A percentile compares a stretch with the other conserved stretches of the same genome.
Evolutionary conservation across 2,113 vertebrate genomes (phyloP).

Genomic region (Papio anubis): DNA sequence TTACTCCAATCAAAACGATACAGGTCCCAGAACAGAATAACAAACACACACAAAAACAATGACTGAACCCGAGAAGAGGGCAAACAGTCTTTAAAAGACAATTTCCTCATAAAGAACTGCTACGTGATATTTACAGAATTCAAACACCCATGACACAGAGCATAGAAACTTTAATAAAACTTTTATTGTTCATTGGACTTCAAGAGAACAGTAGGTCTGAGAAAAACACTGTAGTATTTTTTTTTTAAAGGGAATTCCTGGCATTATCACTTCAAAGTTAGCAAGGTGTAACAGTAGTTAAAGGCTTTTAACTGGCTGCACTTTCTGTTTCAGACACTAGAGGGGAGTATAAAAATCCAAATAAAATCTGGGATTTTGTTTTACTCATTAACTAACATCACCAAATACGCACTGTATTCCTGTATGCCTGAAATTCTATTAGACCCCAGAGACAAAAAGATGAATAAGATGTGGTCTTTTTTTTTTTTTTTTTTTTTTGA

Average conservation of each 20-base stretch:
- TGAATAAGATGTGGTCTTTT: not conserved
- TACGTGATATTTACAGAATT: conserved; percentile 3
- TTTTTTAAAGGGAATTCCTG: not conserved
- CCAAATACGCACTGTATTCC: not conserved
- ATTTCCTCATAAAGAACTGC: conserved; percentile 52
- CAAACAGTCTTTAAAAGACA: conserved; percentile 32
- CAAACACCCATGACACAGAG: conserved; percentile 3
- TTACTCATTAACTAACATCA: conserved; percentile 16
- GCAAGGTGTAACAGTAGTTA: not conserved
- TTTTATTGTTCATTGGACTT: conserved; percentile 35
- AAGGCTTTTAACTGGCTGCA: conserved; percentile 27
- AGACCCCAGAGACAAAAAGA: not conserved
- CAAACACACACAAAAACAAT: conserved; percentile 74
- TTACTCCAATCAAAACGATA: not conserved
- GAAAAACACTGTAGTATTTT: not conserved
- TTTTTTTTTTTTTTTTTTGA: no score
- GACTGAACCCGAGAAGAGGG: not conserved
- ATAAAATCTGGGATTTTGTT: not conserved
- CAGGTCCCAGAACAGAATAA: conserved; percentile 29
- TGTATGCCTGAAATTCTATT: not conserved
- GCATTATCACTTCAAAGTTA: conserved; percentile 33
- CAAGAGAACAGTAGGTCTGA: not conserved
- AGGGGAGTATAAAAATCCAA: conserved; percentile 75
- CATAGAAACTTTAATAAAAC: not conserved
- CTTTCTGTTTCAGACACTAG: conserved; percentile 76